Evolutionary conservation across 2,113 vertebrate genomes (phyloP).

Genomic region (Cololabis saira): DNA sequence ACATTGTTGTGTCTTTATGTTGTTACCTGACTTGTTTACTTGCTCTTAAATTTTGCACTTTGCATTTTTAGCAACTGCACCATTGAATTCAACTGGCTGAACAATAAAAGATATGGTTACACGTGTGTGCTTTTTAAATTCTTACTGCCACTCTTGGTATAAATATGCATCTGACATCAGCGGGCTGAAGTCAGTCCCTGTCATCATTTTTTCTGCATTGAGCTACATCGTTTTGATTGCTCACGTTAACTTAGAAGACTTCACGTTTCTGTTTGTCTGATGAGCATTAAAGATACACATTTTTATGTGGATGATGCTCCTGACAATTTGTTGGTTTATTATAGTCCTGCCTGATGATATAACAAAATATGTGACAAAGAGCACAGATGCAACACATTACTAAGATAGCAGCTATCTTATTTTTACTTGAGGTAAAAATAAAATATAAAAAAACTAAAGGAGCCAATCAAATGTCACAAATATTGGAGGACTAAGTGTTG

Average conservation of each 20-base stretch:
- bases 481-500: slow-evolving; percentile 32
- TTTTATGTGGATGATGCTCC: too few relatives aligned
- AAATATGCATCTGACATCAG: too few relatives aligned
- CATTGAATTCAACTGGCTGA: slow-evolving; percentile 45
- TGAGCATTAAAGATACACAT: too few relatives aligned
- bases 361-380: too few relatives aligned
- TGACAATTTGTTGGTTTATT: too few relatives aligned
- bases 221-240: too few relatives aligned
- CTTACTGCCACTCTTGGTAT: too few relatives aligned
- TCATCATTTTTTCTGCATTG: too few relatives aligned
- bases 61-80: slow-evolving; percentile 49
- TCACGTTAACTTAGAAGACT: too few relatives aligned
- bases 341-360: too few relatives aligned
- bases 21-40: slow-evolving; percentile 45
- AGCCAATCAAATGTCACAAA: slow-evolving; percentile 20
- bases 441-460: background rate
- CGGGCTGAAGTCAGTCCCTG: too few relatives aligned
- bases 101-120: slow-evolving; percentile 54
- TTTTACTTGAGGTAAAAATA: background rate
- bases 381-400: background rate
- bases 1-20: slow-evolving; percentile 44
- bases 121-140: background rate
- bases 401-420: background rate
- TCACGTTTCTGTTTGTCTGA: too few relatives aligned
- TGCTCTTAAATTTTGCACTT: slow-evolving; percentile 42